Percentiles rank a stretch among this genome's conserved stretches.
These are phyloP conservation scores for Nerophis ophidion DNA, from an alignment of 2,113 vertebrate species.

Conservation along the genomic window DNA sequence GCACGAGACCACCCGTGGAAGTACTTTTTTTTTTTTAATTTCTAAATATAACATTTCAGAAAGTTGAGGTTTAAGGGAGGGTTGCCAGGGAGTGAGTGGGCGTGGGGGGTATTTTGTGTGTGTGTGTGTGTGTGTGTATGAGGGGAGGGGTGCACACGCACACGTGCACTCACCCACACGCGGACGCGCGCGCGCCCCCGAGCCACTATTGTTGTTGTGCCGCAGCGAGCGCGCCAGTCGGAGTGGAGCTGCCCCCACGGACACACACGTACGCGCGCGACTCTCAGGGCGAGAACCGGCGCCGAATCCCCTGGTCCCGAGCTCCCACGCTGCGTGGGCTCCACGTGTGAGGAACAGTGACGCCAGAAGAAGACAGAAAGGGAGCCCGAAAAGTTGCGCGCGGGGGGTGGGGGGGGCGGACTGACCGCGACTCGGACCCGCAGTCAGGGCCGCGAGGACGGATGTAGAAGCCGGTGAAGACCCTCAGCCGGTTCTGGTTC, in stretches of 20 bases:
- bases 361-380: neutral
- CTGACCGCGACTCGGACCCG: neutral
- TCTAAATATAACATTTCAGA: no score
- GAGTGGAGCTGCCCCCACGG: conserved; percentile 24
- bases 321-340: neutral
- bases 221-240: conserved; percentile 47
- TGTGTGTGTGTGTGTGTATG: neutral
- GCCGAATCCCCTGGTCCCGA: neutral
- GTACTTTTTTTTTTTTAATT: neutral
- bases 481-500: conserved; percentile 9
- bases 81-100: conserved; percentile 2
- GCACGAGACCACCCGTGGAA: neutral
- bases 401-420: neutral
- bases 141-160: conserved; percentile 15
- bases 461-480: neutral
- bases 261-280: conserved; percentile 8
- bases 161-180: no score
- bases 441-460: neutral
- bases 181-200: conserved; percentile 10
- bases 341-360: neutral
- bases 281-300: neutral
- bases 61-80: neutral
- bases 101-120: no score
- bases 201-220: conserved; percentile 71
- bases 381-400: neutral